Conservation (phyloP, 2,113 vertebrate genomes). For the Scartelaos histophorus region DNA sequence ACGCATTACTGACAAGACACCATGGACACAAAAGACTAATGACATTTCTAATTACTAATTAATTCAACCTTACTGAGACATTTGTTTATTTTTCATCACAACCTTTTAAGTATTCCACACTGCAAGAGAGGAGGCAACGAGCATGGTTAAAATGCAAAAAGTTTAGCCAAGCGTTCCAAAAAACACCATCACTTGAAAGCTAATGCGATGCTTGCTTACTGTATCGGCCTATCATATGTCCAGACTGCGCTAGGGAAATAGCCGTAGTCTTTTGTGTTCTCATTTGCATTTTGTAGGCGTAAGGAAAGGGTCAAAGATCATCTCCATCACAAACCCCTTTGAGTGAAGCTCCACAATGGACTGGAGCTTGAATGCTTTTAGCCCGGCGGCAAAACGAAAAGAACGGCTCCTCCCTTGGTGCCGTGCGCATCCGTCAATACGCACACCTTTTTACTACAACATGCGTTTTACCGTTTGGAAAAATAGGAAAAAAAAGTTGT, state of each 20-base stretch:
- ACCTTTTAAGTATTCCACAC: neutral
- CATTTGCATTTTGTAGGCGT: slow-evolving; percentile 85
- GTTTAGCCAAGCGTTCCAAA: neutral
- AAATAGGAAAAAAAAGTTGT: slow-evolving; percentile 70
- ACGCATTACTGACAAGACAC: too few species aligned
- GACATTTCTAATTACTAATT: too few species aligned
- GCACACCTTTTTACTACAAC: slow-evolving; percentile 40
- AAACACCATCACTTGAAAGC: neutral
- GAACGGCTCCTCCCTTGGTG: slow-evolving; percentile 51
- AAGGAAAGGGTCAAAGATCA: slow-evolving; percentile 79
- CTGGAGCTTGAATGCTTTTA: slow-evolving; percentile 69
- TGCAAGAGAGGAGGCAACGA: neutral
- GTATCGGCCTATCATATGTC: slow-evolving; percentile 5
- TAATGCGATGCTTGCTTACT: neutral
- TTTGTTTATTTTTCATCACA: neutral
- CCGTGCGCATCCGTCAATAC: slow-evolving; percentile 39
- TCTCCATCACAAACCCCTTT: slow-evolving; percentile 81
- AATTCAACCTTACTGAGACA: neutral
- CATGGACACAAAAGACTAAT: too few species aligned
- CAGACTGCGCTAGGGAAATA: slow-evolving; percentile 28
- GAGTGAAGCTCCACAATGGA: slow-evolving; percentile 70
- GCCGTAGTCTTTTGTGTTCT: slow-evolving; percentile 67
- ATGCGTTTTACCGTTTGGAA: slow-evolving; percentile 67
- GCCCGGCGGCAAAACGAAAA: slow-evolving; percentile 72
- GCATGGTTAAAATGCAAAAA: neutral